A percentile compares a stretch with the other conserved stretches of the same genome.
phyloP scores from a whole-genome alignment of 2,113 vertebrate genomes.

The Erpornis zantholeuca region DNA sequence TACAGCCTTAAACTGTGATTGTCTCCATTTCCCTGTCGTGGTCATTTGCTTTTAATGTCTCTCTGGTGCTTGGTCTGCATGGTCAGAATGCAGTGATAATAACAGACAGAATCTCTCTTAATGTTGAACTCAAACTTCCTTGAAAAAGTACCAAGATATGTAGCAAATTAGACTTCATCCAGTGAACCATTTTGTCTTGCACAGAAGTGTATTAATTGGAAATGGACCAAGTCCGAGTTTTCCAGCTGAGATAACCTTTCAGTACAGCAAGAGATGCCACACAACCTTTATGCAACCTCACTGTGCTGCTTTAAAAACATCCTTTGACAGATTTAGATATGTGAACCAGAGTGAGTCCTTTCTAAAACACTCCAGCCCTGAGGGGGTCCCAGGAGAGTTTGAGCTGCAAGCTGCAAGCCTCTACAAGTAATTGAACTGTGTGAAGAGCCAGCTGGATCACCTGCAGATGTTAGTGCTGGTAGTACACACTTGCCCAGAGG shows the following conservation, averaged over 20 bases:
- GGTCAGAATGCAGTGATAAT: neutral
- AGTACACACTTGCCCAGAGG: neutral
- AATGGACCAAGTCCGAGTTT: neutral
- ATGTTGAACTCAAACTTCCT: neutral
- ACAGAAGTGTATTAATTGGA: neutral
- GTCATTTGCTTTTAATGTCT: neutral
- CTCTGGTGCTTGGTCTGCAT: neutral
- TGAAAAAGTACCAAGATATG: neutral
- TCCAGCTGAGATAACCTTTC: neutral
- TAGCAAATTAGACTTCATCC: neutral
- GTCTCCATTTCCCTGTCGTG: neutral
- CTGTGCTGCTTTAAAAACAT: neutral
- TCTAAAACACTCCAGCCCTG: neutral
- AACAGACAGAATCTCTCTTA: neutral
- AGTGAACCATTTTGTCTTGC: neutral
- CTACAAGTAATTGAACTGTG: neutral
- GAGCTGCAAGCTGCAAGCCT: neutral
- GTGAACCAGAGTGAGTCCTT: neutral
- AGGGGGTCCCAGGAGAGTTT: neutral
- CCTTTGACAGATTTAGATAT: neutral
- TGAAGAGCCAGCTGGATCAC: neutral
- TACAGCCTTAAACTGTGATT: neutral
- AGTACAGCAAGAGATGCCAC: neutral
- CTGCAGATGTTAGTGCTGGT: neutral
- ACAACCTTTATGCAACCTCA: neutral